Conservation (phyloP, 2,797 vertebrate species). For the Pipistrellus nathusii region DNA sequence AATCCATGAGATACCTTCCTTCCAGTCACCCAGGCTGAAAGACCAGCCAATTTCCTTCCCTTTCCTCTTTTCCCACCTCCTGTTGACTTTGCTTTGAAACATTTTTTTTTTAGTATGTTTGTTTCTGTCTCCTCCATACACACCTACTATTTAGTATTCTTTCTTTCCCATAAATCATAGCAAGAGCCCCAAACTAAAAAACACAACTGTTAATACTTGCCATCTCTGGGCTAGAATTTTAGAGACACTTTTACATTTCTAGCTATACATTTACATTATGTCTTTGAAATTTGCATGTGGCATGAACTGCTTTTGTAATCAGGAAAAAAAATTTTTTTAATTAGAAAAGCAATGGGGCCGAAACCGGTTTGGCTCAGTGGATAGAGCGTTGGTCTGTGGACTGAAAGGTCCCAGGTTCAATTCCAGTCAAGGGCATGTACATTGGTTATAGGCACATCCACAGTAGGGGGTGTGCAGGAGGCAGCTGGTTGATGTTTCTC, state of each 20-base stretch:
- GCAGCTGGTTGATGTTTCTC: too few species aligned
- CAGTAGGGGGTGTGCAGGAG: too few species aligned
- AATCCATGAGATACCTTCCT: neutral
- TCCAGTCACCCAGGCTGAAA: neutral
- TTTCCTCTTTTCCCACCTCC: neutral
- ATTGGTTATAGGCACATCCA: too few species aligned
- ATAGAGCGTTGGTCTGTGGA: too few species aligned
- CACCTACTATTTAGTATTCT: neutral
- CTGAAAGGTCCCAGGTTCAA: too few species aligned
- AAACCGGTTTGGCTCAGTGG: too few species aligned
- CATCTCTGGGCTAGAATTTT: neutral
- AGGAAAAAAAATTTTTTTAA: neutral
- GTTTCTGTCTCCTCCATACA: neutral
- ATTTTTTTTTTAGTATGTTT: neutral
- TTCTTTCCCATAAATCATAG: neutral
- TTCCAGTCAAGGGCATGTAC: too few species aligned
- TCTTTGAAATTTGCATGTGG: conserved; percentile 13
- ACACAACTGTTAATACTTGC: neutral
- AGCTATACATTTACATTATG: neutral
- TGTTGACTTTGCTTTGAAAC: neutral
- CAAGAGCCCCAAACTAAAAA: neutral
- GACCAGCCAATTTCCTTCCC: neutral
- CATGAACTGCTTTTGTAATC: neutral
- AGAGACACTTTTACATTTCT: neutral
- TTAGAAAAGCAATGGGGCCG: too few species aligned